Percentiles rank a stretch among this genome's conserved stretches.
phyloP scores from a whole-genome alignment of 2,113 vertebrate genomes.

The Nycticorax nycticorax region DNA sequence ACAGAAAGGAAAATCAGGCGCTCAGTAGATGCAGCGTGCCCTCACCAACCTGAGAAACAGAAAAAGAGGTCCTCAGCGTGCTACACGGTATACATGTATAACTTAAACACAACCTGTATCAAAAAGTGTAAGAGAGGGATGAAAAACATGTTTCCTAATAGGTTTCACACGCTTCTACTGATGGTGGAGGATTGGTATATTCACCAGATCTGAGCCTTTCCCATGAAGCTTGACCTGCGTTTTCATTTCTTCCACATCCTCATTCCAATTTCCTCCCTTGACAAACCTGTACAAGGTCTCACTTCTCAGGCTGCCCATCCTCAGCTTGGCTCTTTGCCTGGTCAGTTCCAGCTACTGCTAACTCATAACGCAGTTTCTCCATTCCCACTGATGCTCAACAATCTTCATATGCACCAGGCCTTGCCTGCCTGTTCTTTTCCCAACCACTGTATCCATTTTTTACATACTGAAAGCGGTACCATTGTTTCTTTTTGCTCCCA shows the following conservation, averaged over 20 bases:
- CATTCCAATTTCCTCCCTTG: not conserved
- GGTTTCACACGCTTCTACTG: not conserved
- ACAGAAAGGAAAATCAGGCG: not conserved
- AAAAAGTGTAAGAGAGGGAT: not conserved
- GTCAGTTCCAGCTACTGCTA: not conserved
- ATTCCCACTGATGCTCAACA: not conserved
- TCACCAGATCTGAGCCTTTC: not conserved
- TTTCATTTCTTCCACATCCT: not conserved
- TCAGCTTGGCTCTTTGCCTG: not conserved
- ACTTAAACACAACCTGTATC: not conserved
- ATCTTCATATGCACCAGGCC: not conserved
- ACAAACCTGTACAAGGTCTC: not conserved
- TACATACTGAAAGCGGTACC: not conserved
- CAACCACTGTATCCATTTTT: not conserved
- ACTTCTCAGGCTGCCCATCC: not conserved
- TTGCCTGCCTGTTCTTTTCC: not conserved
- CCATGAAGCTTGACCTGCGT: not conserved
- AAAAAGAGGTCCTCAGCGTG: not conserved
- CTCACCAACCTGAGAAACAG: not conserved
- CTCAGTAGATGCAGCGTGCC: not conserved
- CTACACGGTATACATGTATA: not conserved
- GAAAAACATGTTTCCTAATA: not conserved
- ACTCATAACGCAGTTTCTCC: not conserved
- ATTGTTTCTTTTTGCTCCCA: not conserved
- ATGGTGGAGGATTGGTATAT: not conserved